Evolutionary conservation across 2,797 vertebrate species (phyloP), one percentile per base, ranked within the genome.

Genomic region (Onychomys arenicola): DNA sequence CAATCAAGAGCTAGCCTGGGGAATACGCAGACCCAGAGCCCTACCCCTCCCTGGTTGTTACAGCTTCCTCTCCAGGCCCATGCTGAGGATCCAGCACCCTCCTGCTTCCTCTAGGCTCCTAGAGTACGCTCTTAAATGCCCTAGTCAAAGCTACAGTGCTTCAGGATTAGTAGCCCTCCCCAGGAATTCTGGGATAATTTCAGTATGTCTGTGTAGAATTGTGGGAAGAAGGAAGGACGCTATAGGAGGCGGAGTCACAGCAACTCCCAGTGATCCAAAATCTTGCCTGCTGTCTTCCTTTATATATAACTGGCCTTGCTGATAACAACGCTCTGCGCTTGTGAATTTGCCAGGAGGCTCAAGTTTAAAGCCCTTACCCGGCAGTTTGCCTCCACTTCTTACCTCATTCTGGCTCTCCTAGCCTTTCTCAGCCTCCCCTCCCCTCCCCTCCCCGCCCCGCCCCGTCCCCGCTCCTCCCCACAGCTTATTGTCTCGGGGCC

Each of bases 1-100:
- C 96, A 76, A 63, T 94, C 94, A 91, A 43, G n/a, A 83, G 69
- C 78, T 0, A 4, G 81, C 84, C 76, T 87, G n/a, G 95, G 83
- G 86, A 93, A 37, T 37, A 61, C 14, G 73, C 0, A 57, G 37
- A 17, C 29, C 77, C 49, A 14, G 75, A 94, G 71, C 32, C 61
- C 76, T 23, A 5, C 73, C 55, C 4, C 6, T 40, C 13, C 67
- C 49, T 34, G 2, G 3, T 73, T 11, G 37, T 3, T 73, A 21
- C 23, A 37, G 84, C 75, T 21, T 23, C n/a, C 37, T 34, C 4
- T 59, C 37, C 46, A 25, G 4, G 19, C 32, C 61, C 5, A 13
- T 1, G 10, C 29, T 61, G 11, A 71, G 81, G 46, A 11, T 7
- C n/a, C 29, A 11, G 61, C 2, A 34, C 40, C 37, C 1, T 43